Evolutionary conservation across 2,797 vertebrate genomes (phyloP), one percentile per base, ranked within the genome.

Genomic region (Streptopelia turtur): DNA sequence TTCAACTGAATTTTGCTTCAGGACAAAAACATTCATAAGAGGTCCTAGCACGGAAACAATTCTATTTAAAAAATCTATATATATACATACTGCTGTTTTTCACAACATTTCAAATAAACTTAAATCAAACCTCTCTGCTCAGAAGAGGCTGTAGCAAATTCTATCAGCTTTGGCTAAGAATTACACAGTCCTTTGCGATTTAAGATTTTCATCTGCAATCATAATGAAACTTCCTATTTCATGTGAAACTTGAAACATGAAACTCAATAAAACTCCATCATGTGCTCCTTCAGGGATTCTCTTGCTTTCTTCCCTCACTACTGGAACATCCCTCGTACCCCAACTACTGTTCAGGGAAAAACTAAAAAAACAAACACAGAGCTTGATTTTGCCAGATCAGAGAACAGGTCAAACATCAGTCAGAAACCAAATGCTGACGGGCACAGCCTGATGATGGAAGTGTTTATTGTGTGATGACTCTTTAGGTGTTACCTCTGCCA

Each of bases 1-100:
- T 11, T 88, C 76, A 77, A 22, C 35, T 72, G 28, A 66, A 74
- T 90, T 94, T 84, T 93, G 77, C 77, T 84, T 93, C 70, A 87
- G 74, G 78, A 79, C 72, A 83, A 56, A 95, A 93, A 66, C 64
- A 75, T 49, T 71, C 60, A 87, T 55, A 63, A 0, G 35, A 94
- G 17, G 63, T 57, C 59, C 39, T 6, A 70, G 70, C 64, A 86
- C 1, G 23, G 41, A 70, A 90, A 81, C 4, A 86, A 77, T 71
- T 68, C 15, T 81, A 49, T 91, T 82, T 41, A n/a, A 45, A 47
- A 7, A 41, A 15, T 39, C 5, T 22, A 41, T 28, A n/a, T 10
- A 69, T 13, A 81, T 3, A 69, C 12, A 59, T 43, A 70, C 12
- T 53, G 30, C 52, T 93, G 39, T 33, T 92, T 33, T 81, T 74